Conservation (phyloP, 2,888 invertebrate species). For the Dascillus cervinus region DNA sequence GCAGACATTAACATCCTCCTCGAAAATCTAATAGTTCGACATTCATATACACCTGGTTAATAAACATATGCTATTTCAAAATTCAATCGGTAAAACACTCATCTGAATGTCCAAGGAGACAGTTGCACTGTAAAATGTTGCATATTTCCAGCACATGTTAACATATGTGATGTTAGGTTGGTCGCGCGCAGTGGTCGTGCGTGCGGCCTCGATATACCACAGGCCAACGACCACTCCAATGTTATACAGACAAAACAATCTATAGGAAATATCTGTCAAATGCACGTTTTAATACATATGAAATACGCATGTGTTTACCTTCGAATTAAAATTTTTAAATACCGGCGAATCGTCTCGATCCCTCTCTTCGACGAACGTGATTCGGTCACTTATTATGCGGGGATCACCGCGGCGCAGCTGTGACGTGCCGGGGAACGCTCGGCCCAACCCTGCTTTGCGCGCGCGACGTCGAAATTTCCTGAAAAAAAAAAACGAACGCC, state of each 20-base stretch:
- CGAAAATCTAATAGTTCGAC: background rate
- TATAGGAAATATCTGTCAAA: constrained; percentile 1
- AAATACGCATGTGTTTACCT: too few relatives aligned
- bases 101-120: constrained; percentile 29
- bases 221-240: constrained; percentile 38
- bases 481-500: too few relatives aligned
- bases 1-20: too few relatives aligned
- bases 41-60: constrained; percentile 23
- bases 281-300: background rate
- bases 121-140: constrained; percentile 23
- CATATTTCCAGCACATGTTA: constrained; percentile 11
- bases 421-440: too few relatives aligned
- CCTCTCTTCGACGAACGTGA: too few relatives aligned
- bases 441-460: too few relatives aligned
- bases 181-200: constrained; percentile 25
- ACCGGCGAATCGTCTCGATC: too few relatives aligned
- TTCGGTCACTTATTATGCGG: too few relatives aligned
- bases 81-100: constrained; percentile 29
- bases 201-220: constrained; percentile 36
- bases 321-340: too few relatives aligned
- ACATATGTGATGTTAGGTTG: constrained; percentile 19
- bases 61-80: constrained; percentile 28
- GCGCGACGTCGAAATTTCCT: too few relatives aligned
- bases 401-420: too few relatives aligned
- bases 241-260: constrained; percentile 32